phyloP scores from a whole-genome alignment of 2,888 invertebrate genomes.

The Parascotia fuliginaria region DNA sequence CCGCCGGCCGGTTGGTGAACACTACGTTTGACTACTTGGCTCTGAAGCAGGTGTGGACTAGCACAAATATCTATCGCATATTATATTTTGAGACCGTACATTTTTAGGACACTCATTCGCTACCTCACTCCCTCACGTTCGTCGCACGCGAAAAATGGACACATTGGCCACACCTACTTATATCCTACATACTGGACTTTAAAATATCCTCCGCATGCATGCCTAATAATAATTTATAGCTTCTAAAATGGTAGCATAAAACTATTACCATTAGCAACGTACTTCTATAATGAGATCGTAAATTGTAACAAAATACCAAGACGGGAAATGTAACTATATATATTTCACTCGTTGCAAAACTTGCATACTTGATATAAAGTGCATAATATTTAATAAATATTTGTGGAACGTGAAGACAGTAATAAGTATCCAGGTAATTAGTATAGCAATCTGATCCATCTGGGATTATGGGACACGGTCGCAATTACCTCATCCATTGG shows the following conservation, averaged over 20 bases:
- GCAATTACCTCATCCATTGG: constrained; percentile 61
- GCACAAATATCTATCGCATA: constrained; percentile 70
- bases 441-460: constrained; percentile 20
- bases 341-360: constrained; percentile 51
- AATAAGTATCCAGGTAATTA: constrained; percentile 19
- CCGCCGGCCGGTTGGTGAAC: constrained; percentile 53
- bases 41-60: constrained; percentile 66
- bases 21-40: constrained; percentile 69
- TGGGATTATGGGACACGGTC: constrained; percentile 44
- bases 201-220: constrained; percentile 19
- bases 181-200: constrained; percentile 39
- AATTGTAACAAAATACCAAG: constrained; percentile 47
- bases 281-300: constrained; percentile 43
- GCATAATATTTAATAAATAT: constrained; percentile 40
- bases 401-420: constrained; percentile 2
- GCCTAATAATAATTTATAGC: constrained; percentile 40
- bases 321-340: constrained; percentile 30
- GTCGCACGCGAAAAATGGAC: constrained; percentile 23
- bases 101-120: constrained; percentile 59
- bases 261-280: constrained; percentile 52
- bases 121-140: constrained; percentile 52
- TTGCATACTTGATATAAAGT: constrained; percentile 43
- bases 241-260: constrained; percentile 44
- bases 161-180: constrained; percentile 19
- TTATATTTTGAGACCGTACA: constrained; percentile 73